phyloP scores from a whole-genome alignment of 2,113 vertebrate species.

The Carettochelys insculpta region DNA sequence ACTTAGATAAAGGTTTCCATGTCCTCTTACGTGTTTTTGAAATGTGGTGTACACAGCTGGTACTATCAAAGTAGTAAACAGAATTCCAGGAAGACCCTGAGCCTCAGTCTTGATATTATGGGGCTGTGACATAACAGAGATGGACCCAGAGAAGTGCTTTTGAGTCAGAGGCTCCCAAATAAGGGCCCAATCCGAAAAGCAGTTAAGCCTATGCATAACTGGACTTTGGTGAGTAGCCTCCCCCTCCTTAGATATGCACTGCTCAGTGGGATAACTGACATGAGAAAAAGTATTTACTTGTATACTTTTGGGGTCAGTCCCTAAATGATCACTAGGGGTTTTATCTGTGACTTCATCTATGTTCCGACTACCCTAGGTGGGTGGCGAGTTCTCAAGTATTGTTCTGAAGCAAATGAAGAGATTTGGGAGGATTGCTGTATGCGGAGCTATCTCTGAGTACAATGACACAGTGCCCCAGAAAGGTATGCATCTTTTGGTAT shows the following conservation, averaged over 20 bases:
- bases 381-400: slow-evolving; percentile 81
- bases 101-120: not conserved
- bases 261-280: not conserved
- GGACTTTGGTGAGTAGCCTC: not conserved
- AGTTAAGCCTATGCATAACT: not conserved
- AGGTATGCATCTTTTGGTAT: slow-evolving; percentile 67
- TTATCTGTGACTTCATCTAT: not conserved
- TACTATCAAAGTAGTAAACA: not conserved
- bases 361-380: slow-evolving; percentile 78
- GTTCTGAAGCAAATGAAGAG: slow-evolving; percentile 86
- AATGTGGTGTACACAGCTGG: not conserved
- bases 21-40: not conserved
- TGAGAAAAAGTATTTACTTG: not conserved
- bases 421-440: slow-evolving; percentile 87
- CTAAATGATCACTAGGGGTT: not conserved
- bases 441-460: slow-evolving; percentile 87
- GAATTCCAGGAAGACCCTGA: not conserved
- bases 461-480: slow-evolving; percentile 78
- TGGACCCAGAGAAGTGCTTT: not conserved
- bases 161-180: not conserved
- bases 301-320: not conserved
- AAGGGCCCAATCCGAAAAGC: not conserved
- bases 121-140: not conserved
- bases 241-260: not conserved
- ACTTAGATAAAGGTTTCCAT: not conserved